Conservation (phyloP, 2,888 invertebrate species). For the Serripes groenlandicus region DNA sequence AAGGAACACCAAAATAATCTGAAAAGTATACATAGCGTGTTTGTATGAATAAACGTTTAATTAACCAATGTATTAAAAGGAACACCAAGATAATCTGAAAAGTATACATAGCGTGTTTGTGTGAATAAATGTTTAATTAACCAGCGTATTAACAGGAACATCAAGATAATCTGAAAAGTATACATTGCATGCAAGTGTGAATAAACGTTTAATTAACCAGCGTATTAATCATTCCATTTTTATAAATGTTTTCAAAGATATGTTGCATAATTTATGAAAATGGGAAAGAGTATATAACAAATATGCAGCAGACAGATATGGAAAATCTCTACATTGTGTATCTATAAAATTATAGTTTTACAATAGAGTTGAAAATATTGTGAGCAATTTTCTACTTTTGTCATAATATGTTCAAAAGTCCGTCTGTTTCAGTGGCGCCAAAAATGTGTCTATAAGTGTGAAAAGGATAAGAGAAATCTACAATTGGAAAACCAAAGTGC, state of each 20-base stretch:
- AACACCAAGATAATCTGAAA: constrained; percentile 84
- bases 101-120: neutral
- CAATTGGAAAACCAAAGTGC: no score
- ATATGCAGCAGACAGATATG: neutral
- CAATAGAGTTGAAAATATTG: no score
- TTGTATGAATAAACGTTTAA: constrained; percentile 71
- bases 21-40: constrained; percentile 48
- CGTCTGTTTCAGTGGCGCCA: no score
- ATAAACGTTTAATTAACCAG: constrained; percentile 80
- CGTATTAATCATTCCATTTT: constrained; percentile 29
- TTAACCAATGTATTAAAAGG: constrained; percentile 82
- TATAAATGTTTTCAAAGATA: neutral
- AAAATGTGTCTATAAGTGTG: no score
- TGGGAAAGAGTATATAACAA: neutral
- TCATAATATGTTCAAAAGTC: no score
- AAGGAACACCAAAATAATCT: constrained; percentile 84
- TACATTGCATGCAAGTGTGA: neutral
- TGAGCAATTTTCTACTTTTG: no score
- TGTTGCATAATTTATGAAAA: neutral
- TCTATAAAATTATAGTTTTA: no score
- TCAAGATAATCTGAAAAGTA: constrained; percentile 79
- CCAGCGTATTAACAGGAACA: constrained; percentile 84
- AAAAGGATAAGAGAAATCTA: no score
- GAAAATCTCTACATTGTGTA: no score
- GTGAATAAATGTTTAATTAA: constrained; percentile 78